Base-by-base conservation (phyloP, 2,888 invertebrate species). In the Calameuta filiformis region DNA sequence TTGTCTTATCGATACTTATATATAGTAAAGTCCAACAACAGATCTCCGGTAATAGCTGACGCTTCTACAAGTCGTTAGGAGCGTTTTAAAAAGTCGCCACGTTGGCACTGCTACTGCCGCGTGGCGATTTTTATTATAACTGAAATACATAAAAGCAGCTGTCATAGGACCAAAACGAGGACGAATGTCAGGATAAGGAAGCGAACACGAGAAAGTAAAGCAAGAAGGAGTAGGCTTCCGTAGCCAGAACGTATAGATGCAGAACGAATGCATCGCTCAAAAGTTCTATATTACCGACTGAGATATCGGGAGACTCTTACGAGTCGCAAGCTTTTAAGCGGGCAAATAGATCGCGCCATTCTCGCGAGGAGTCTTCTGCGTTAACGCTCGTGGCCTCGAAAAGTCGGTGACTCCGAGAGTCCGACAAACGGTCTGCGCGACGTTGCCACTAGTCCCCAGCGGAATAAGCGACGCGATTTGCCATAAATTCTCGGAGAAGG, bases 311-410 rank as follows among this genome's bases (percentile, higher is more conserved):
- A 84, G 84, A 90, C 89, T 90, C 91, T 91, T 90, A 89, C 77
- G 23, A 33, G 88, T 76, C 68, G 88, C 89, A 89, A 86, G 84
- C 89, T 89, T 89, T 89, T 90, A 86, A 85, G 87, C 85, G 85
- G 87, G 85, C 90, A 90, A 90, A 88, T 89, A 91, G 91, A 91
- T 91, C 88, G 91, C 91, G 90, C 87, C 88, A 87, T 88, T 89
- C 89, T 90, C 90, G 88, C 86, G 86, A 86, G 87, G 86, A 88
- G 56, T 56, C 56, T 56, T 56, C 56, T 23, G 56, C 56, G 87
- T 86, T 88, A 86, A 88, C 85, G 85, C 56, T 56, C 86, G 88
- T 91, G 91, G 89, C 91, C 91, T 91, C 91, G 91, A 91, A 91
- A 91, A 91, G 91, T 91, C 91, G 91, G 90, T 91, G 91, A 91